These are phyloP conservation scores for Dryococelus australis DNA, from an alignment of 2,888 invertebrate species.

Conservation along the genomic window DNA sequence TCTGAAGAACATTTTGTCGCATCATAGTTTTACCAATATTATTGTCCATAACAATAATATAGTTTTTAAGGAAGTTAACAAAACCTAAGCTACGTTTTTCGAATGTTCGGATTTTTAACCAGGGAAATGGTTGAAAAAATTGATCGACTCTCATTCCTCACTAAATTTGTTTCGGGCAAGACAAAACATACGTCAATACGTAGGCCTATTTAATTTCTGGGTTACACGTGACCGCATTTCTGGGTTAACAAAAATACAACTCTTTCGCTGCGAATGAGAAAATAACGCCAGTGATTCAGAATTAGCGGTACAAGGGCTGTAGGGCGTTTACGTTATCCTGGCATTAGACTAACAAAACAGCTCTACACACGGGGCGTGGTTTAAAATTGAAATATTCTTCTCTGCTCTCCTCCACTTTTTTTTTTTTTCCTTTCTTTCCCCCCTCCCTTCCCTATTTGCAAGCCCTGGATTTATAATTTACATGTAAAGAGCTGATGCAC, in stretches of 20 bases:
- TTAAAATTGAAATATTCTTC: slow-evolving; percentile 29
- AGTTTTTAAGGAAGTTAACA: too few species aligned
- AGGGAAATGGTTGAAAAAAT: too few species aligned
- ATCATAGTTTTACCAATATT: too few species aligned
- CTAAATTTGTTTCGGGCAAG: too few species aligned
- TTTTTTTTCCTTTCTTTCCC: not conserved
- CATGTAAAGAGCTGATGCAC: slow-evolving; percentile 28
- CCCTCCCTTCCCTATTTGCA: not conserved
- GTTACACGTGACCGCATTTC: not conserved
- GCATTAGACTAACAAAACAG: not conserved
- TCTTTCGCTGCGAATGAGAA: not conserved
- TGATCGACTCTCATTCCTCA: too few species aligned
- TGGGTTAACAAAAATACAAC: not conserved
- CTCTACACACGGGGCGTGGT: slow-evolving; percentile 4
- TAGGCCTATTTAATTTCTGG: too few species aligned
- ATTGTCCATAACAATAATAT: too few species aligned
- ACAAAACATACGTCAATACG: too few species aligned
- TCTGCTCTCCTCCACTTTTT: not conserved
- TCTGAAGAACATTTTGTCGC: too few species aligned
- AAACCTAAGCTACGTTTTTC: too few species aligned
- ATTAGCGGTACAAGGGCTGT: not conserved
- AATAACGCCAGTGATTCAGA: not conserved
- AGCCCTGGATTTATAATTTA: slow-evolving; percentile 23
- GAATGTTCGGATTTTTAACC: too few species aligned
- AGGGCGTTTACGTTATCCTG: not conserved